Conservation (phyloP, 2,888 invertebrate genomes). For the Ligdia adustata region DNA sequence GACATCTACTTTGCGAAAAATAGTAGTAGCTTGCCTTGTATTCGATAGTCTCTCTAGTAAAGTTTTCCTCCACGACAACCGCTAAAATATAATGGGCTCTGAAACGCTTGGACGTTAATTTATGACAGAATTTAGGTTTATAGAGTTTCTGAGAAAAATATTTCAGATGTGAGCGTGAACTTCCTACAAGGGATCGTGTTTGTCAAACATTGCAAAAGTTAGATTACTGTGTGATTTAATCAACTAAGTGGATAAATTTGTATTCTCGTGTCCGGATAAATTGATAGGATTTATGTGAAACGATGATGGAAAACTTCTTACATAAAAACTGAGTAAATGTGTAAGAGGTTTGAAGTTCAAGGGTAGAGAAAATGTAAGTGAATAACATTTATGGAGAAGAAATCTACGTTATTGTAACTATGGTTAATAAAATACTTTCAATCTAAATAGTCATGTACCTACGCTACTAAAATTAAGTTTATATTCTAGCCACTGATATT, state of each 20-base stretch:
- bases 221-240: constrained; percentile 2
- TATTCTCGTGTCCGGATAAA: not conserved
- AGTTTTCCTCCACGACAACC: constrained; percentile 7
- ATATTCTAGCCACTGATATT: no score
- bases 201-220: constrained; percentile 1
- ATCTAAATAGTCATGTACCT: no score
- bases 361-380: no score
- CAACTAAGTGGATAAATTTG: constrained; percentile 3
- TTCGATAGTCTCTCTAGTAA: not conserved
- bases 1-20: no score
- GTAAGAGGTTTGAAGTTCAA: no score
- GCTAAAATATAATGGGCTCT: constrained; percentile 33
- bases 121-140: constrained; percentile 38
- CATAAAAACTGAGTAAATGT: no score
- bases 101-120: constrained; percentile 35
- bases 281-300: not conserved
- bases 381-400: no score
- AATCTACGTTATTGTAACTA: no score
- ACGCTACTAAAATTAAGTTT: no score
- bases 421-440: no score
- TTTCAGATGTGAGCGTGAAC: constrained; percentile 12
- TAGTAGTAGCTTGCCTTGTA: no score
- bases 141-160: constrained; percentile 24
- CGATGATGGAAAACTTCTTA: no score
- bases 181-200: constrained; percentile 3